Conservation (phyloP, 1,140 invertebrate species). For the Pinna nobilis region DNA sequence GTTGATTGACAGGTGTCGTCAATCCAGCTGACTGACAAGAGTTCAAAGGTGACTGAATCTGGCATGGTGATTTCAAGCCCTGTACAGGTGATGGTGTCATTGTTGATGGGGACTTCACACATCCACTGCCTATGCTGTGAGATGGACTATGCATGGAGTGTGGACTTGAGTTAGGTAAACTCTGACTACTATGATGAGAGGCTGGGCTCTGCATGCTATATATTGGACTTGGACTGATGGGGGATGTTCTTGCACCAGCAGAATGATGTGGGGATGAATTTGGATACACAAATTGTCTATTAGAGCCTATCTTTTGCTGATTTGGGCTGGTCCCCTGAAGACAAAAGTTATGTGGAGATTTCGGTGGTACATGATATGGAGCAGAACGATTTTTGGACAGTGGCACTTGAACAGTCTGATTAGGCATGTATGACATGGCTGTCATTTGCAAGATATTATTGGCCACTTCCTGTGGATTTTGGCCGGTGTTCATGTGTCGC, state of each 20-base stretch:
- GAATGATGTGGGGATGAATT: constrained; percentile 57
- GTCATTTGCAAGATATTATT: constrained; percentile 72
- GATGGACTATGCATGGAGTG: constrained; percentile 62
- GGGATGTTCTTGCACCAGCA: constrained; percentile 53
- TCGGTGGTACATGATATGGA: constrained; percentile 64
- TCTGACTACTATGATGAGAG: constrained; percentile 62
- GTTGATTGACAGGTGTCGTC: constrained; percentile 50
- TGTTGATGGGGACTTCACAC: constrained; percentile 48
- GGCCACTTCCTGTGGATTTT: constrained; percentile 71
- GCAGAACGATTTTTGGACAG: constrained; percentile 61
- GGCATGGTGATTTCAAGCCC: constrained; percentile 49
- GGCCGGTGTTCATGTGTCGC: constrained; percentile 25
- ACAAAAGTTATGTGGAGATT: constrained; percentile 53
- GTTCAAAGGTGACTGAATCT: constrained; percentile 43
- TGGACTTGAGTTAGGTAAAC: constrained; percentile 60
- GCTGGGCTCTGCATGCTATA: constrained; percentile 58
- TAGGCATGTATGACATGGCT: constrained; percentile 60
- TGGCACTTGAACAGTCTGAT: constrained; percentile 67
- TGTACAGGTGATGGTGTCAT: constrained; percentile 34
- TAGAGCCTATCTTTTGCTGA: constrained; percentile 35
- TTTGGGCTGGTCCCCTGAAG: constrained; percentile 30
- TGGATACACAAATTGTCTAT: constrained; percentile 55
- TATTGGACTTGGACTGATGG: constrained; percentile 57
- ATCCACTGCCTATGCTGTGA: constrained; percentile 27
- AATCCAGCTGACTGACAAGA: constrained; percentile 36